These are phyloP conservation scores for Ischnus inquisitorius DNA, from an alignment of 2,888 invertebrate genomes.

Conservation along the genomic window DNA sequence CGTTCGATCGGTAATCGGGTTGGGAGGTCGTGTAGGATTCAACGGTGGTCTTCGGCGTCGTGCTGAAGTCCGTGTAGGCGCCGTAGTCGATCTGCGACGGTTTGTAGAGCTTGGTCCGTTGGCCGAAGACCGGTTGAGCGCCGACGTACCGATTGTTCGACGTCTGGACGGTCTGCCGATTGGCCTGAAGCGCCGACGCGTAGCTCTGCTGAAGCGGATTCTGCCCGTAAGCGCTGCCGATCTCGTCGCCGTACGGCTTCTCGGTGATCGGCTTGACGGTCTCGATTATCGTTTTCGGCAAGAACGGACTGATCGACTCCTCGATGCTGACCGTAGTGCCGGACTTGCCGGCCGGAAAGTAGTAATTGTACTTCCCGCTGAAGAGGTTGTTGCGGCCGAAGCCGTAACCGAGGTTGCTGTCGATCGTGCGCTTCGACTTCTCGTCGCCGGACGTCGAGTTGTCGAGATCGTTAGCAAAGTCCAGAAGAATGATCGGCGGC, in stretches of 20 bases:
- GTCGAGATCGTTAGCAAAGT: conserved; percentile 80
- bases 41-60: conserved; percentile 67
- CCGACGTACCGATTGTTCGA: conserved; percentile 48
- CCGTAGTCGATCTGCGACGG: conserved; percentile 70
- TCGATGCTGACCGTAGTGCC: conserved; percentile 84
- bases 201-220: conserved; percentile 17
- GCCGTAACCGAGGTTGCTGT: conserved; percentile 91
- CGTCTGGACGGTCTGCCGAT: conserved; percentile 5
- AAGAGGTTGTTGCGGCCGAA: conserved; percentile 86
- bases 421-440: conserved; percentile 89
- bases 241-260: conserved; percentile 49
- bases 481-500: conserved; percentile 82
- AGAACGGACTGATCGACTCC: conserved; percentile 82
- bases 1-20: conserved; percentile 61
- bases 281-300: conserved; percentile 82
- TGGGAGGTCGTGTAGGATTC: conserved; percentile 70
- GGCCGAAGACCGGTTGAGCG: conserved; percentile 75
- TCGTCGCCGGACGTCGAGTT: conserved; percentile 76
- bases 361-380: conserved; percentile 80
- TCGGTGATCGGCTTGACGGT: conserved; percentile 73
- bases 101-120: conserved; percentile 80
- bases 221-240: conserved; percentile 7
- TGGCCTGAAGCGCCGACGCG: not conserved
- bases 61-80: conserved; percentile 57
- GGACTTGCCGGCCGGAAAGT: conserved; percentile 82